Conservation (phyloP, 1,140 invertebrate species). For the Drosophila yakuba region DNA sequence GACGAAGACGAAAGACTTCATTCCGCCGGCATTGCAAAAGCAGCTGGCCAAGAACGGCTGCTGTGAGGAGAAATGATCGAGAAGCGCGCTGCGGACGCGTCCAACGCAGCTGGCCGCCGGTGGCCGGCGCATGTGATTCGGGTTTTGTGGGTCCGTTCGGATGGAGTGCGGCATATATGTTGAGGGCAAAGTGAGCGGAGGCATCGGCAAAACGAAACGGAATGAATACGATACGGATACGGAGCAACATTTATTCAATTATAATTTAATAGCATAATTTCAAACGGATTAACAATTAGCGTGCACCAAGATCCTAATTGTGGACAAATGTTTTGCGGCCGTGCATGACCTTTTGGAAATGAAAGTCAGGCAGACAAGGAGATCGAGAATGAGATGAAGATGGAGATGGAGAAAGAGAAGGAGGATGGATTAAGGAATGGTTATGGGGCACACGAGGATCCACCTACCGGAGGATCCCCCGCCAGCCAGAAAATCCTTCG, state of each 20-base stretch:
- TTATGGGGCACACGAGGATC: constrained; percentile 9
- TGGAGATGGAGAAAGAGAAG: not conserved
- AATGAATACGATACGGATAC: constrained; percentile 9
- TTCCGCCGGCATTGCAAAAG: constrained; percentile 86
- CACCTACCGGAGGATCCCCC: not conserved
- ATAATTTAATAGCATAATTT: constrained; percentile 76
- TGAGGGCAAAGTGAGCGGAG: constrained; percentile 2
- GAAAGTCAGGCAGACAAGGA: not conserved
- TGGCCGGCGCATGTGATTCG: constrained; percentile 45
- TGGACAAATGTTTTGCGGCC: constrained; percentile 37
- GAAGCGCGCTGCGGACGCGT: constrained; percentile 64
- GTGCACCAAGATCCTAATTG: constrained; percentile 51
- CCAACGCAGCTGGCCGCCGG: constrained; percentile 36
- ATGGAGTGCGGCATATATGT: constrained; percentile 24
- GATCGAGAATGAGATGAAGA: not conserved
- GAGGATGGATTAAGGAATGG: constrained; percentile 9
- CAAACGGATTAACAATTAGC: constrained; percentile 54
- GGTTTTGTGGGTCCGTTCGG: constrained; percentile 44
- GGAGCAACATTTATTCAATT: constrained; percentile 69
- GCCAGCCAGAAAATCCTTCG: constrained; percentile 5
- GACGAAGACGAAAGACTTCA: constrained; percentile 92
- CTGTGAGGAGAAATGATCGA: constrained; percentile 81
- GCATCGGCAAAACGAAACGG: constrained; percentile 11
- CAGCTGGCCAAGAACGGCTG: constrained; percentile 79
- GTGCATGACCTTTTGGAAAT: constrained; percentile 12